phyloP scores from a whole-genome alignment of 2,888 invertebrate species.

The Hyppa rectilinea region DNA sequence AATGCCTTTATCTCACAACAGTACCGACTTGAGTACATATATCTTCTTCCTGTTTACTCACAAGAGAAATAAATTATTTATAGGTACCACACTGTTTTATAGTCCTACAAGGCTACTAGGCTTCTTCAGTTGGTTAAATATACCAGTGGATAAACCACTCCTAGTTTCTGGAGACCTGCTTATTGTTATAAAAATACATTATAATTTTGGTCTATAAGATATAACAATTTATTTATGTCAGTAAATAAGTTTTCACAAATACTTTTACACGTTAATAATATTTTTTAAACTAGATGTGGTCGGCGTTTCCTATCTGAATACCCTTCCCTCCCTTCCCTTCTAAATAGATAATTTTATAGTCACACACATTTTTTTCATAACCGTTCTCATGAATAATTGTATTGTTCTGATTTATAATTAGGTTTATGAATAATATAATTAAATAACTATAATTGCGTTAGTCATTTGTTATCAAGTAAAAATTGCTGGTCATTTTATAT shows the following conservation, averaged over 20 bases:
- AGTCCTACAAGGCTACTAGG: neutral
- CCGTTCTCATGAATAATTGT: slow-evolving; percentile 35
- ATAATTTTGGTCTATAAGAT: no score
- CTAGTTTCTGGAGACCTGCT: neutral
- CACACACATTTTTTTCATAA: slow-evolving; percentile 33
- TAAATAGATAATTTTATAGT: slow-evolving; percentile 50
- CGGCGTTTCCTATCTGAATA: no score
- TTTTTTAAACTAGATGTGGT: no score
- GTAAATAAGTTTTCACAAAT: no score
- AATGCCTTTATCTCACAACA: slow-evolving; percentile 8
- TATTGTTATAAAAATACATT: neutral
- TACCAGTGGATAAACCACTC: neutral
- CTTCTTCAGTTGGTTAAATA: neutral
- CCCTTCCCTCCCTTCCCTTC: no score
- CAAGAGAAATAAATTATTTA: neutral
- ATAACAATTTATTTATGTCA: no score
- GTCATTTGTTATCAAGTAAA: slow-evolving; percentile 33
- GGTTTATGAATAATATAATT: slow-evolving; percentile 42
- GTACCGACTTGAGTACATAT: neutral
- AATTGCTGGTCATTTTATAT: slow-evolving; percentile 14
- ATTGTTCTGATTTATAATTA: slow-evolving; percentile 45
- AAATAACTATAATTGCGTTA: slow-evolving; percentile 28
- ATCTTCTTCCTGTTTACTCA: slow-evolving; percentile 30
- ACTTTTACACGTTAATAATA: no score
- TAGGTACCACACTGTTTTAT: neutral